These are phyloP conservation scores for Microchirus variegatus DNA, from an alignment of 2,797 vertebrate species.

Conservation along the genomic window DNA sequence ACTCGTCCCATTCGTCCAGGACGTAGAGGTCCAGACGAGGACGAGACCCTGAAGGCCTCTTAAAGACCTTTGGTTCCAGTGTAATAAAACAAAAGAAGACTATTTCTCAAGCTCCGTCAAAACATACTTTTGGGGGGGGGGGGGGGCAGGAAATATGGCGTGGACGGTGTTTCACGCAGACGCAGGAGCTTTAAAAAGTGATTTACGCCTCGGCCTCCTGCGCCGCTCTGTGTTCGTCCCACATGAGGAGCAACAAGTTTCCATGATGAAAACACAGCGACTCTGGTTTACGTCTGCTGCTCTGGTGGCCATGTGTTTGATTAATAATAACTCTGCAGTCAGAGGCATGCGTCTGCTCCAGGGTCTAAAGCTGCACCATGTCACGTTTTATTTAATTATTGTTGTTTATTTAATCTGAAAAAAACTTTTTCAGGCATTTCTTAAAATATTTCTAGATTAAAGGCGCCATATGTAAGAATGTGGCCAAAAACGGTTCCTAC, in stretches of 20 bases:
- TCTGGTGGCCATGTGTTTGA: conserved; percentile 41
- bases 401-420: too few species aligned
- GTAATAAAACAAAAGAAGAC: conserved; percentile 22
- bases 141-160: conserved; percentile 8
- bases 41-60: conserved; percentile 39
- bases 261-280: conserved; percentile 21
- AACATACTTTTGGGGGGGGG: conserved; percentile 7
- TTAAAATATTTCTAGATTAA: too few species aligned
- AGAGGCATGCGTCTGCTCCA: conserved; percentile 23
- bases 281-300: conserved; percentile 34
- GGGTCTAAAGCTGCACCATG: conserved; percentile 32
- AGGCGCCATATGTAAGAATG: too few species aligned
- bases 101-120: conserved; percentile 32
- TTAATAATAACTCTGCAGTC: conserved; percentile 47
- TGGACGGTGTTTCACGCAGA: conserved; percentile 10
- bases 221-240: conserved; percentile 9
- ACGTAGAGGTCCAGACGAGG: conserved; percentile 30
- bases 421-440: too few species aligned
- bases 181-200: conserved; percentile 12
- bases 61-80: conserved; percentile 43
- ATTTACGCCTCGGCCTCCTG: conserved; percentile 16
- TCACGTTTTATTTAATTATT: not conserved
- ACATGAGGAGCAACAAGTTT: conserved; percentile 30
- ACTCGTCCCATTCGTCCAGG: conserved; percentile 54
- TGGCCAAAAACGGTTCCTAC: too few species aligned